Base-by-base conservation (phyloP, 2,113 vertebrate species). In the Scalopus aquaticus region DNA sequence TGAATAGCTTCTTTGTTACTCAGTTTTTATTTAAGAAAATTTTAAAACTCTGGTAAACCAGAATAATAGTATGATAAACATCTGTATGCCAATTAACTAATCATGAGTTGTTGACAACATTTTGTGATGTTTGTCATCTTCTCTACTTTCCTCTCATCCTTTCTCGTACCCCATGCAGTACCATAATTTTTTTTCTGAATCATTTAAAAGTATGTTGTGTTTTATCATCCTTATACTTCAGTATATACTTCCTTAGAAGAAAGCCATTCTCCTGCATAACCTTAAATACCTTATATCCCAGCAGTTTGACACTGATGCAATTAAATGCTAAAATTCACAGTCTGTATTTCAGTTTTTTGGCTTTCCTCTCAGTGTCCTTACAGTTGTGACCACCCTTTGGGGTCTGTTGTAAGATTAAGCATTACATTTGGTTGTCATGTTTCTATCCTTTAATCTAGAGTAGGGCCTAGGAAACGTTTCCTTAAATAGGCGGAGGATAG, bases 21-120 rank as follows among this genome's bases (percentile, higher is more conserved):
- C 42, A 58, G 35, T 77, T 89, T 94, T 91, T 86, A 44, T 54
- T 76, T 70, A 56, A 62, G 37, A 87, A 76, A 72, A 37, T 54
- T 88, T 37, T 65, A 74, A 92, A 88, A 42, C 17, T 73, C 67
- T 64, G 73, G 74, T 72, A 84, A 62, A 2, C 32, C 88, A 60
- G 6, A 79, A 62, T n/a, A 60, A 84, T n/a, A 84, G 3, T 73
- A 13, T 62, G 22, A 22, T 80, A 74, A 76, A 17, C 9, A 22
- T 81, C 5, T 89, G 26, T 77, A 15, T 81, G 58, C 9, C 19
- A 44, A 49, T 85, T 5, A 69, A 24, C 39, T 81, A 46, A 76
- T 81, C 20, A 49, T 74, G 51, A 87, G 3, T 90, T 88, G 54
- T 90, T 78, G 88, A 91, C 49, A 91, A 90, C 46, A 39, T 94